phyloP scores from a whole-genome alignment of 2,888 invertebrate genomes.

The Elysia crispata region DNA sequence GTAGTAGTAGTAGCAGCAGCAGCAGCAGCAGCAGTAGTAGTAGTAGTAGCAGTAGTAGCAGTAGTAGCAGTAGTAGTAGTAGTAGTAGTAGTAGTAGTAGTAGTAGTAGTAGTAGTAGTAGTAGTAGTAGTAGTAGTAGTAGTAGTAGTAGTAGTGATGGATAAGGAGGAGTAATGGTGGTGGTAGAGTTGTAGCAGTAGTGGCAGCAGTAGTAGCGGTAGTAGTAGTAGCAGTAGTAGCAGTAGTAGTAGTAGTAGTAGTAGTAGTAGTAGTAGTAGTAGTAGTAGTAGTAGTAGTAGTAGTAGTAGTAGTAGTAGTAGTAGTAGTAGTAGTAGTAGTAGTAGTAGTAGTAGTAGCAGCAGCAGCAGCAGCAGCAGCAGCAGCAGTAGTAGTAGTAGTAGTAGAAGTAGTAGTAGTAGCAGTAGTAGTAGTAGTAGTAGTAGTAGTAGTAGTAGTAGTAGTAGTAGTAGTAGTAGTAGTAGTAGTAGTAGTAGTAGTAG shows the following conservation, averaged over 20 bases:
- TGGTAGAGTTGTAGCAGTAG: conserved; percentile 1
- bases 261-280: conserved; percentile 27
- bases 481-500: too few species aligned
- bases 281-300: conserved; percentile 13
- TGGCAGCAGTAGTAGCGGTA: conserved; percentile 22
- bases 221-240: conserved; percentile 30
- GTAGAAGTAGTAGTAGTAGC: too few species aligned
- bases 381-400: too few species aligned
- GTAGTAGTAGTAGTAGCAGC: neutral
- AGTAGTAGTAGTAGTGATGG: conserved; percentile 19
- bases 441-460: too few species aligned
- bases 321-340: conserved; percentile 7
- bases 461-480: too few species aligned
- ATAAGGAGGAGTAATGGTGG: too few species aligned
- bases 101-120: too few species aligned
- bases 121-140: conserved; percentile 13
- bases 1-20: neutral
- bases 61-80: too few species aligned
- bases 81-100: too few species aligned
- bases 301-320: conserved; percentile 5
- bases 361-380: neutral
- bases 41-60: neutral
- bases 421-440: too few species aligned
- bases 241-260: conserved; percentile 32
- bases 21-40: neutral